phyloP scores from a whole-genome alignment of 2,888 invertebrate genomes.

The Papilio demoleus region DNA sequence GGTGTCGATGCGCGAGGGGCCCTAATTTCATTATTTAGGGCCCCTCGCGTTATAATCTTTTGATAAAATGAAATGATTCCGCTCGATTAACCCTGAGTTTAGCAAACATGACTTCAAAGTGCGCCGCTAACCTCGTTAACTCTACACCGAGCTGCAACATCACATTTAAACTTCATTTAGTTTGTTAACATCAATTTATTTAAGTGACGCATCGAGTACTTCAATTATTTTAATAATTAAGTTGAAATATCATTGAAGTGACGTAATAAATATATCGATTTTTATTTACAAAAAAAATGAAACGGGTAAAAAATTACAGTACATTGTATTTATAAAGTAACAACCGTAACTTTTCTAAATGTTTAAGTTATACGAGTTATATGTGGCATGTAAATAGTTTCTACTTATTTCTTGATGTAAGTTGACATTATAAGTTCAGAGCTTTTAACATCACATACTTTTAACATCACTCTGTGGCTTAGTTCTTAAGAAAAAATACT shows the following conservation, averaged over 20 bases:
- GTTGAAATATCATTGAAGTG: background rate
- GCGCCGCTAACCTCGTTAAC: conserved; percentile 34
- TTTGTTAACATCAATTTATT: conserved; percentile 33
- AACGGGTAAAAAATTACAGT: no score
- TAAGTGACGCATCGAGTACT: conserved; percentile 21
- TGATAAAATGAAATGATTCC: conserved; percentile 66
- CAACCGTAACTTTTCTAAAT: no score
- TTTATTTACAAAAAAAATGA: no score
- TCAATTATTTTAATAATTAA: background rate
- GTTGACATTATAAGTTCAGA: no score
- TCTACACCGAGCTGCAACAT: conserved; percentile 29
- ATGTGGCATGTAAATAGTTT: no score
- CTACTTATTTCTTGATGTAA: no score
- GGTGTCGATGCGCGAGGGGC: conserved; percentile 49
- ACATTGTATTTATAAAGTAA: no score
- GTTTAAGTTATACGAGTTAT: no score
- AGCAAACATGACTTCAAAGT: conserved; percentile 54
- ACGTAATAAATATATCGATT: no score
- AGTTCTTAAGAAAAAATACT: no score
- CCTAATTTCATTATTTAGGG: conserved; percentile 63
- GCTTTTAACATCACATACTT: no score
- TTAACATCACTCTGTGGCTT: no score
- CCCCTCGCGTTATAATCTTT: conserved; percentile 49
- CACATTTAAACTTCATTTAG: conserved; percentile 36
- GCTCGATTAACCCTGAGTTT: conserved; percentile 67